A percentile compares a stretch with the other conserved stretches of the same genome.
phyloP scores from a whole-genome alignment of 2,797 vertebrate genomes.

The Silurus lanzhouensis region DNA sequence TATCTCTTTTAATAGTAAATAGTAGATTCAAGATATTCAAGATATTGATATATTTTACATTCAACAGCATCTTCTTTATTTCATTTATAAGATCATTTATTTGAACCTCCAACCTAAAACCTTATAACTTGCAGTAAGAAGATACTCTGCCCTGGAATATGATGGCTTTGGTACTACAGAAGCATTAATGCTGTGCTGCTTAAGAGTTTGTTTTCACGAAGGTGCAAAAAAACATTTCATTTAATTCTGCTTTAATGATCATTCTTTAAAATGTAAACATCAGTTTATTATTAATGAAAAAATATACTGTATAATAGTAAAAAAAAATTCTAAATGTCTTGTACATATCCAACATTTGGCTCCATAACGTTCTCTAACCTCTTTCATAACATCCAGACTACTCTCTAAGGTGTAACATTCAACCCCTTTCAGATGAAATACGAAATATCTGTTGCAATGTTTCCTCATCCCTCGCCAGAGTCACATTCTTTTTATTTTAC shows the following conservation, averaged over 20 bases:
- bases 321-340: not conserved
- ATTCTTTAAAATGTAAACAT: not conserved
- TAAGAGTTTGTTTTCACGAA: not conserved
- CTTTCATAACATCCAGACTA: not conserved
- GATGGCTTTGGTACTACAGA: not conserved
- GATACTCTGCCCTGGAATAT: not conserved
- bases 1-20: not conserved
- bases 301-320: not conserved
- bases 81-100: not conserved
- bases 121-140: not conserved
- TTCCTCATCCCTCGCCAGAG: not conserved
- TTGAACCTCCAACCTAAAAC: not conserved
- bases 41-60: not conserved
- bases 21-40: not conserved
- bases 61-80: not conserved
- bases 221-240: not conserved
- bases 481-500: not conserved
- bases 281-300: not conserved
- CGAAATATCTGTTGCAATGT: not conserved
- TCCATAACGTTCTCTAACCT: not conserved
- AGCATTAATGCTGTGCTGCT: not conserved
- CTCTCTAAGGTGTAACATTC: not conserved
- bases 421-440: not conserved
- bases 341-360: not conserved
- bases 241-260: not conserved